Evolutionary conservation across 2,113 vertebrate genomes (phyloP), one percentile per base, ranked within the genome.

Genomic region (Struthio camelus): DNA sequence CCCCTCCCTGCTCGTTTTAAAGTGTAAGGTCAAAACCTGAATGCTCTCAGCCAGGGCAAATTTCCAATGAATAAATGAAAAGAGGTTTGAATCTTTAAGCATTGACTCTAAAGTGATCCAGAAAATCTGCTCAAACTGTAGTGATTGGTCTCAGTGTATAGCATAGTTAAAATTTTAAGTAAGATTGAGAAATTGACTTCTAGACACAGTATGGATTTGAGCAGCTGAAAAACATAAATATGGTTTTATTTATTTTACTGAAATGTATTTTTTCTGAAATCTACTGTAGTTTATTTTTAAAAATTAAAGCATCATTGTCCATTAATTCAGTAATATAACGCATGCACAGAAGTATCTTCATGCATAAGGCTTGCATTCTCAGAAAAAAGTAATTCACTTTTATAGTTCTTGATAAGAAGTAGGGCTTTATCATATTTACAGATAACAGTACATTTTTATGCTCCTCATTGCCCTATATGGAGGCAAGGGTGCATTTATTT

Each of bases 41-140:
- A 34, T 20, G 34, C 11, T 88, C 11, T 67, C 32, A 44, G 22
- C 32, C 0, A 0, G 54, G 28, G 7, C 4, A 4, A 10, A 23
- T 87, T 85, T 82, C 42, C 19, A 38, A 24, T 40, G 71, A 72
- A n/a, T 69, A 61, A 65, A 73, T 6, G 4, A 61, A 61, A 58
- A 70, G 10, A 51, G 19, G 15, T 14, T 14, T 53, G 34, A 24
- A 66, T 70, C 67, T 83, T 77, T 54, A 56, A 80, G 20, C 11
- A 14, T 6, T 38, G 38, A 44, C 20, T n/a, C 42, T 71, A 53
- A 71, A 87, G 24, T 6, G 34, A 10, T 27, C 15, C 23, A 40
- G 30, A 79, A 87, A 64, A 77, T 69, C 12, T 72, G 56, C 70
- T 73, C 5, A 30, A 42, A 42, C 3, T 56, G 15, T 51, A 16